Conservation (phyloP, 23 tunicate genomes). For the Diplosoma virens region DNA sequence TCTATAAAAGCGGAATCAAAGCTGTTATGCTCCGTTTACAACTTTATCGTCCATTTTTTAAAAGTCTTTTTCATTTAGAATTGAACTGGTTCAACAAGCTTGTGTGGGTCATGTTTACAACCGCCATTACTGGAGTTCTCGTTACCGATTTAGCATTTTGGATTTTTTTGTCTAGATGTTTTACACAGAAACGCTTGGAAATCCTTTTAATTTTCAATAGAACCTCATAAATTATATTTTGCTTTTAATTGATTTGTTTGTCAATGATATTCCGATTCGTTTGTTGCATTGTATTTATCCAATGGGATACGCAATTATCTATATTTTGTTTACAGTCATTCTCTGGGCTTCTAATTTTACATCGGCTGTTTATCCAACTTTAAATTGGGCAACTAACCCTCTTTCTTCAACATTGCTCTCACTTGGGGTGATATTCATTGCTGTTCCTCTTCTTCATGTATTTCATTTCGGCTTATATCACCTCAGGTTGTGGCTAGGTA, state of each 20-base stretch:
- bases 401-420: constrained; percentile 21
- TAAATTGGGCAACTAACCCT: constrained; percentile 61
- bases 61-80: constrained; percentile 38
- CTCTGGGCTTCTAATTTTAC: constrained; percentile 45
- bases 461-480: constrained; percentile 32
- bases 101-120: constrained; percentile 44
- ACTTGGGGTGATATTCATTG: background rate
- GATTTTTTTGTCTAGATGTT: constrained; percentile 32
- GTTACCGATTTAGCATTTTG: constrained; percentile 50
- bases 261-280: constrained; percentile 35
- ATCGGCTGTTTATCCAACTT: constrained; percentile 43
- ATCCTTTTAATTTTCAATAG: constrained; percentile 48
- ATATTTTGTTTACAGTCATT: constrained; percentile 55
- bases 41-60: too few relatives aligned
- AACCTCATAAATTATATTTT: constrained; percentile 53
- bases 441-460: constrained; percentile 47
- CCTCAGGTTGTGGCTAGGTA: background rate
- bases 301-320: constrained; percentile 38
- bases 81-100: constrained; percentile 60
- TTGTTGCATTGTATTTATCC: constrained; percentile 59
- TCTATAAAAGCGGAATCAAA: too few relatives aligned
- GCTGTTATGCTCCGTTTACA: too few relatives aligned
- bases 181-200: background rate
- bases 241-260: constrained; percentile 43
- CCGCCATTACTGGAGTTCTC: constrained; percentile 24